These are phyloP conservation scores for Leptinotarsa lineolata DNA, from an alignment of 1,140 invertebrate species.

Conservation along the genomic window DNA sequence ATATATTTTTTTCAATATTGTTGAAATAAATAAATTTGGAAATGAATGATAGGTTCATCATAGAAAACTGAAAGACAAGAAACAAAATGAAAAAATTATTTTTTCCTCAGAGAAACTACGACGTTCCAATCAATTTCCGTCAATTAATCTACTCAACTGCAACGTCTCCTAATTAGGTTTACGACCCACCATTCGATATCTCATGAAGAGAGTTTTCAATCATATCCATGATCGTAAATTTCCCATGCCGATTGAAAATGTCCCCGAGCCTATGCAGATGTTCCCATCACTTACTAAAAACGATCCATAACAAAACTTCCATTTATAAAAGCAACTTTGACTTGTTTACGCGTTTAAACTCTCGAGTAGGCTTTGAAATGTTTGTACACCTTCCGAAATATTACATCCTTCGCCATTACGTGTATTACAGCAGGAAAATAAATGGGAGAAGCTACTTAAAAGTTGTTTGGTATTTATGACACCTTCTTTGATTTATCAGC, in stretches of 20 bases:
- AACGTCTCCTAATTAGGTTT: too few species aligned
- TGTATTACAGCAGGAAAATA: not conserved
- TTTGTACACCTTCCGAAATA: conserved; percentile 3
- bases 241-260: conserved; percentile 5
- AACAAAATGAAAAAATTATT: too few species aligned
- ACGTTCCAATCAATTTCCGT: too few species aligned
- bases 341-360: conserved; percentile 8
- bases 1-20: too few species aligned
- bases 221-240: not conserved
- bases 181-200: not conserved
- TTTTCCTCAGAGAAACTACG: too few species aligned
- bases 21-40: too few species aligned
- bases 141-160: too few species aligned
- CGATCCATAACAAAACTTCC: not conserved
- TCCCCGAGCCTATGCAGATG: not conserved
- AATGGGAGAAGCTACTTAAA: conserved; percentile 3
- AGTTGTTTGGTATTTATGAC: conserved; percentile 8
- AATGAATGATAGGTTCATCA: too few species aligned
- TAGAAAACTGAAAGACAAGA: too few species aligned
- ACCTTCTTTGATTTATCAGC: conserved; percentile 3
- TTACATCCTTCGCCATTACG: conserved; percentile 5
- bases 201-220: not conserved
- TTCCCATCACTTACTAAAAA: not conserved
- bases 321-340: not conserved
- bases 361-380: not conserved